Evolutionary conservation across 2,797 vertebrate species (phyloP).

Genomic region (Anguilla marmorata): DNA sequence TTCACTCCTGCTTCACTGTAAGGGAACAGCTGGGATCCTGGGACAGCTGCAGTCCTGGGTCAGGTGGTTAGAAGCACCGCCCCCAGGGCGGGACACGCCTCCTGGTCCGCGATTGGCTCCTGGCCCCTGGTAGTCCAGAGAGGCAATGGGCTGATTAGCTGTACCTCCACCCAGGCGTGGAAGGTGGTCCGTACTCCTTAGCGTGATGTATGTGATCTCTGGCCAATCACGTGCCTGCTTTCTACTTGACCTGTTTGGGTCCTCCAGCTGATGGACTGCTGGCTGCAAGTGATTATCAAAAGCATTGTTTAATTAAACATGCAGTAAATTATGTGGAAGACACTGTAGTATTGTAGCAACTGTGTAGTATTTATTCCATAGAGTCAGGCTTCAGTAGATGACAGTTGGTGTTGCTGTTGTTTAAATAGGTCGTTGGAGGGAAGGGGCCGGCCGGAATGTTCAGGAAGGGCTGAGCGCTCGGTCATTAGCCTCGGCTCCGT

Average conservation of each 20-base stretch:
- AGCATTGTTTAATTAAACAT: not conserved
- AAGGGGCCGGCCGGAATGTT: not conserved
- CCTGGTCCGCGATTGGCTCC: not conserved
- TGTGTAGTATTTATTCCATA: not conserved
- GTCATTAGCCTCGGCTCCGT: slow-evolving; percentile 62
- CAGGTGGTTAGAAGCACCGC: not conserved
- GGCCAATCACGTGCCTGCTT: not conserved
- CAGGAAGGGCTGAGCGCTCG: slow-evolving; percentile 30
- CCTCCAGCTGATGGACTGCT: not conserved
- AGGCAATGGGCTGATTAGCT: not conserved
- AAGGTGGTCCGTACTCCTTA: not conserved
- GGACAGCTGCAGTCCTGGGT: not conserved
- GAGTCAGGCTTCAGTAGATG: not conserved
- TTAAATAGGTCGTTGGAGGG: not conserved
- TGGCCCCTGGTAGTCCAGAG: not conserved
- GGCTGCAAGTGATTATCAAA: not conserved
- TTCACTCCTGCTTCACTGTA: not conserved
- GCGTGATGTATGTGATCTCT: not conserved
- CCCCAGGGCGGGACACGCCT: not conserved
- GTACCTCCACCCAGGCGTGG: not conserved
- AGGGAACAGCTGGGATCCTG: not conserved
- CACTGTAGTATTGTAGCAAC: no score
- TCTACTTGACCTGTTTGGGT: not conserved
- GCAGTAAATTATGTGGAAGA: not conserved
- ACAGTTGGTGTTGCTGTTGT: not conserved